phyloP scores from a whole-genome alignment of 1,140 invertebrate species.

The Rhopalosiphum padi region DNA sequence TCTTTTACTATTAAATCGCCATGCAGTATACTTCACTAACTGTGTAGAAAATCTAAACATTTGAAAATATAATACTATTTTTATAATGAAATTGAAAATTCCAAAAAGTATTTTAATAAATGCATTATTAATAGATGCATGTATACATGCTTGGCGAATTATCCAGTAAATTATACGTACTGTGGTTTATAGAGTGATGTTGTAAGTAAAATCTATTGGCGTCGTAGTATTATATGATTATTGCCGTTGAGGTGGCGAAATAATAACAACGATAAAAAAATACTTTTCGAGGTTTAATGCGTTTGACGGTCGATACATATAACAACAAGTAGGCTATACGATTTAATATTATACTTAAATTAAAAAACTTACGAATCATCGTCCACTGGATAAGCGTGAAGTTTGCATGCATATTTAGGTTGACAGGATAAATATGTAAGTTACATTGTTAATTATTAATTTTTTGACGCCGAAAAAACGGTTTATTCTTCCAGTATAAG shows the following conservation, averaged over 20 bases:
- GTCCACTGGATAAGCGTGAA: slow-evolving; percentile 39
- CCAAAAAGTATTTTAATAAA: neutral
- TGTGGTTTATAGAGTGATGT: neutral
- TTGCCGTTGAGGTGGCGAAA: neutral
- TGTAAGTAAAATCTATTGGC: neutral
- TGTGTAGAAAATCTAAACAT: neutral
- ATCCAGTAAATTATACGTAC: neutral
- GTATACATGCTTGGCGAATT: neutral
- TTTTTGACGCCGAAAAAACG: neutral
- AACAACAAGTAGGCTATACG: neutral
- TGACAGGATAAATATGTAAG: neutral
- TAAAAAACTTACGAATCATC: neutral
- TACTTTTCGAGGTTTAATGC: neutral
- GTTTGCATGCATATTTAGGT: neutral
- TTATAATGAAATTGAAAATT: neutral
- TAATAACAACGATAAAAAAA: neutral
- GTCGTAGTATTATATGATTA: neutral
- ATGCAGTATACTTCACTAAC: neutral
- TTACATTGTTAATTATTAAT: neutral
- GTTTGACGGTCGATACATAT: neutral
- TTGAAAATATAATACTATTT: neutral
- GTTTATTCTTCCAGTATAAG: neutral
- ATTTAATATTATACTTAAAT: neutral
- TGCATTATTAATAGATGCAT: neutral
- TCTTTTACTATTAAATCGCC: neutral